phyloP scores from a whole-genome alignment of 2,888 invertebrate species.

The Perdita meconis region DNA sequence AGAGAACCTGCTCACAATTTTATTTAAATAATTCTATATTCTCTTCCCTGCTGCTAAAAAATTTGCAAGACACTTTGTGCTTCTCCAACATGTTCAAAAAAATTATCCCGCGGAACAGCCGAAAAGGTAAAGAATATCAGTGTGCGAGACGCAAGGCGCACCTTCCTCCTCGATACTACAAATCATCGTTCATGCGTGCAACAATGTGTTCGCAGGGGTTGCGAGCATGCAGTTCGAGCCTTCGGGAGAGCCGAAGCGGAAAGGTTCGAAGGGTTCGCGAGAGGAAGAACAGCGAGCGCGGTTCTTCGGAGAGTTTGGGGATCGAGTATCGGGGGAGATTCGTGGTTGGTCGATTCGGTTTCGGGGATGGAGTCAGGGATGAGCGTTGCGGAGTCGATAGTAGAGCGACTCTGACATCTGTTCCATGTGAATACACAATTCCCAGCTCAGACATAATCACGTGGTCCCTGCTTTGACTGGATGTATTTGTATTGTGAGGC shows the following conservation, averaged over 20 bases:
- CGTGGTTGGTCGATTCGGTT: neutral
- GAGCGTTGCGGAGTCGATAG: constrained; percentile 84
- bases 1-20: no score
- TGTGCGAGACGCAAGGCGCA: constrained; percentile 41
- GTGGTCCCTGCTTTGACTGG: constrained; percentile 87
- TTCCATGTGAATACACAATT: constrained; percentile 94
- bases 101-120: neutral
- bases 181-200: constrained; percentile 13
- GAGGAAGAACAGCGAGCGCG: neutral
- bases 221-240: constrained; percentile 5
- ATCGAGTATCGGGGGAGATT: neutral
- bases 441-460: constrained; percentile 88
- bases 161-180: constrained; percentile 41
- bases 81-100: neutral
- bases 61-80: no score
- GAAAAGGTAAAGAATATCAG: neutral
- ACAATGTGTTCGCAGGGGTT: neutral
- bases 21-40: no score
- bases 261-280: neutral
- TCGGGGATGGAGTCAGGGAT: constrained; percentile 26
- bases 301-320: neutral
- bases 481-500: constrained; percentile 79
- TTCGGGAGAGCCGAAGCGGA: constrained; percentile 1
- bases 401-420: constrained; percentile 85
- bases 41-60: no score